Conservation (phyloP, 2,797 vertebrate genomes). For the Varecia variegata region DNA sequence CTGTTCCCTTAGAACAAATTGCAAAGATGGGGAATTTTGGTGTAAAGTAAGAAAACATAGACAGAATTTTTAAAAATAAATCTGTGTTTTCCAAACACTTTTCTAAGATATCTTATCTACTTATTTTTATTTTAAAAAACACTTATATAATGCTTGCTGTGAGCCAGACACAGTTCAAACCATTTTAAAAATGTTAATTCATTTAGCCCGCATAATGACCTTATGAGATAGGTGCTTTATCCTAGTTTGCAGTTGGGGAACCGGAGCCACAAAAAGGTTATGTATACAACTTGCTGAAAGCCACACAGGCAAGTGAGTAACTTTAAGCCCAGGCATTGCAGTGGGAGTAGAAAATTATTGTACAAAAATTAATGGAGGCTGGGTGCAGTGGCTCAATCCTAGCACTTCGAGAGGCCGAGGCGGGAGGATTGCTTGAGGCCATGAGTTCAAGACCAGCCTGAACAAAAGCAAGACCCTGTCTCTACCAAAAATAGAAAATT, state of each 20-base stretch:
- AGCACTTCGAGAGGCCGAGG: neutral
- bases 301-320: neutral
- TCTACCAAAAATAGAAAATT: neutral
- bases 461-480: neutral
- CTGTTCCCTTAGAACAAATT: neutral
- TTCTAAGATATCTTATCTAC: neutral
- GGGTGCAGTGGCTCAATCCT: neutral
- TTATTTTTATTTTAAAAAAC: neutral
- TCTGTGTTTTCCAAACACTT: neutral
- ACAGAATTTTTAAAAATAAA: constrained; percentile 21
- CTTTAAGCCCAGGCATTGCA: neutral
- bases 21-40: neutral
- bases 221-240: neutral
- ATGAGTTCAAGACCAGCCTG: too few relatives aligned
- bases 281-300: neutral
- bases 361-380: neutral
- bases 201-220: neutral
- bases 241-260: neutral
- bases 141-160: neutral
- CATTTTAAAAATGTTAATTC: neutral
- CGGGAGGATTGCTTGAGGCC: neutral
- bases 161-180: neutral
- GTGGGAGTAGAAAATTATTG: neutral
- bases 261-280: constrained; percentile 4
- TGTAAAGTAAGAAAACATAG: constrained; percentile 2